phyloP scores from a whole-genome alignment of 2,113 vertebrate species.

The Peromyscus leucopus region DNA sequence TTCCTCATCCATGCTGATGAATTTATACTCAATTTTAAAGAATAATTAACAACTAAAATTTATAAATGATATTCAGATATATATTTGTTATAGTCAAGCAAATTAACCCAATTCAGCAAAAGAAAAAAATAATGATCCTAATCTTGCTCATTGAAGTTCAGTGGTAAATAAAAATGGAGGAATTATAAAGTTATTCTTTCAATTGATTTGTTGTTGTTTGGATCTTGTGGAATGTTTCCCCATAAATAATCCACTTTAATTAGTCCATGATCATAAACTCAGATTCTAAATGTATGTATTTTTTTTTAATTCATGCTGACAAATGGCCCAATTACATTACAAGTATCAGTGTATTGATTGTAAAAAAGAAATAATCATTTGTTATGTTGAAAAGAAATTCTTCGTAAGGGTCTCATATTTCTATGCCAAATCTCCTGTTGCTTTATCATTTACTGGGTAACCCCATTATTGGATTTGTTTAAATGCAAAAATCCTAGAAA shows the following conservation, averaged over 20 bases:
- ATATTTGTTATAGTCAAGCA: conserved; percentile 81
- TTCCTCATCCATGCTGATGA: conserved; percentile 12
- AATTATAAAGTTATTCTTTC: conserved; percentile 80
- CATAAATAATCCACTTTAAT: conserved; percentile 62
- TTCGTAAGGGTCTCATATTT: background rate
- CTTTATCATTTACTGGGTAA: background rate
- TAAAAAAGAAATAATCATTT: conserved; percentile 42
- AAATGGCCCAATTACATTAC: conserved; percentile 63
- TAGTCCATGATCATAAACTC: conserved; percentile 52
- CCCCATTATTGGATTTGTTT: background rate
- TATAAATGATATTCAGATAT: conserved; percentile 79
- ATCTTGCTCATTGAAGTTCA: conserved; percentile 83
- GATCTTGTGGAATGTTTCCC: conserved; percentile 74
- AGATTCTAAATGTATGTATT: conserved; percentile 33
- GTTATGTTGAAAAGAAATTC: background rate
- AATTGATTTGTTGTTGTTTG: conserved; percentile 79
- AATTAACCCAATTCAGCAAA: conserved; percentile 81
- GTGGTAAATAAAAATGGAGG: conserved; percentile 78
- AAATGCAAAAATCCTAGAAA: background rate
- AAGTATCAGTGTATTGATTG: background rate
- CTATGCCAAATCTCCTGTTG: background rate
- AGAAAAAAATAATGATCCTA: conserved; percentile 86
- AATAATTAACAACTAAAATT: conserved; percentile 83
- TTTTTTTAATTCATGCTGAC: conserved; percentile 39
- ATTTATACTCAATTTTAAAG: conserved; percentile 75